Evolutionary conservation across 1,140 invertebrate species (phyloP), one percentile per base, ranked within the genome.

Genomic region (Cyphomyrmex costatus): DNA sequence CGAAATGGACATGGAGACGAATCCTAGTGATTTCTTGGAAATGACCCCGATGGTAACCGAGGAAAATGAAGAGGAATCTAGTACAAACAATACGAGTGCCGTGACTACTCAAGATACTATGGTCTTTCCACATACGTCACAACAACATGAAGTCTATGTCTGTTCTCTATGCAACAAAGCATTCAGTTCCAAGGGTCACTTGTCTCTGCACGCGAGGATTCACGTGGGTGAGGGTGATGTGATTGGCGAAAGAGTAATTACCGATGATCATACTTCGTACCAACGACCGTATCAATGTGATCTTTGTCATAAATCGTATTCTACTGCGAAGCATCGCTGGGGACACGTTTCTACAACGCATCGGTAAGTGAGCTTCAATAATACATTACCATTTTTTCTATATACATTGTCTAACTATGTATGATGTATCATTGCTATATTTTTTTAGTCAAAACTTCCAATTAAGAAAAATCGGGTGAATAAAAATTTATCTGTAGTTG

Each of bases 301-400:
- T 89, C 93, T 96, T 10, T 96, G 95, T 88, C 94, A 94, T 86
- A 96, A 96, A 86, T 95, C 95, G 4, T 96, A 96, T 89, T 95
- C 95, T 4, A 95, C 95, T 2, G 95, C 95, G 0, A 96, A 96
- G 89, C 95, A 96, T 89, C 93, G 95, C 46, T 96, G 95, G 95
- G 95, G 95, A 61, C 95, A 96, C 74, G 95, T 96, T 16, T 95
- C 95, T 19, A 95, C 95, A 2, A 93, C 93, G 7, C 95, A 96
- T 78, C 93, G 94, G 94, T 95, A 73, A 60, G 70, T 24, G 7
- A 46, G 14, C 16, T 56, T 60, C 1, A 33, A 2, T 21, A 71
- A 58, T 24, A 5, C 30, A n/a, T 2, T 33, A 30, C 6, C 27
- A 49, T 46, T 71, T 46, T 71, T 78, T 65, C 27, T 4, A 10